Evolutionary conservation across 2,113 vertebrate genomes (phyloP), one percentile per base, ranked within the genome.

Genomic region (Elephas maximus): DNA sequence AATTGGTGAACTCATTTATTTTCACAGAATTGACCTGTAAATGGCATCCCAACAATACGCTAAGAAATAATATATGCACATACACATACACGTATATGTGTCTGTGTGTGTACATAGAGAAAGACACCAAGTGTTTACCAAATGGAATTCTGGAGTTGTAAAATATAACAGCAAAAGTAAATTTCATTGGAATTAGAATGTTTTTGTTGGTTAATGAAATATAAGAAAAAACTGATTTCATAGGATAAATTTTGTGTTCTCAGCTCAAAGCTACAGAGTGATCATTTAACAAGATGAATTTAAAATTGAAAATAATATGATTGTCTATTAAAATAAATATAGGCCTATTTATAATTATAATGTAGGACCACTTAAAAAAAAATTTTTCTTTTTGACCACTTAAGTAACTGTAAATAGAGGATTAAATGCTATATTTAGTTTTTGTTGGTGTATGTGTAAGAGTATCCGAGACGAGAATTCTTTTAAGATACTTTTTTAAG

Each of bases 231-330:
- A 90, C 18, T 41, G 10, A 95, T 89, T 96, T 90, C 41, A n/a
- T 53, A 67, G 83, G 41, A 69, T 81, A 91, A 84, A 77, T 93
- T 33, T 53, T 93, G 80, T 93, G 45, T 73, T 95, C 60, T 92
- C 87, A 4, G 37, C 37, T 87, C n/a, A 80, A 76, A 4, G 28
- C 17, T 91, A 67, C 30, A 69, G n/a, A 93, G 6, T 84, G 41
- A 84, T 96, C 37, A 85, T 95, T 94, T 88, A 96, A 76, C n/a
- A 96, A 94, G 21, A 62, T 57, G 30, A 90, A 92, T 88, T 95
- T 96, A 41, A 96, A 97, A 77, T 96, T 94, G 57, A 51, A 94
- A 95, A 71, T 90, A 80, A 37, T 57, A 84, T 17, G 5, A 8
- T 88, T 15, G 90, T 37, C 33, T 96, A 11, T 96, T 76, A 76